phyloP scores from a whole-genome alignment of 2,113 vertebrate genomes.

The Esox niger region DNA sequence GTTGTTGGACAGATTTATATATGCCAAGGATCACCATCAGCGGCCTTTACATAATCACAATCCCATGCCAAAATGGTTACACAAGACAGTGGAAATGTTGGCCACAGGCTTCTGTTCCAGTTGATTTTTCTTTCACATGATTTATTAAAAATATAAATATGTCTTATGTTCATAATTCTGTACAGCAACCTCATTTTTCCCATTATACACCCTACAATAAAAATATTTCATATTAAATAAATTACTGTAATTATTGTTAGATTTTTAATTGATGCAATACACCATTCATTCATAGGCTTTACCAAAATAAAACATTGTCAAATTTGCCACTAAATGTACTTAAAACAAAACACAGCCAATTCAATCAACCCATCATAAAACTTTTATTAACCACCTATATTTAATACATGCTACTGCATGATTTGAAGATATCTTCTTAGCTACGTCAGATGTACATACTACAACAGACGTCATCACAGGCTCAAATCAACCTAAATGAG shows the following conservation, averaged over 20 bases:
- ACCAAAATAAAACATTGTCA: background rate
- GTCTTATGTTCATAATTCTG: no score
- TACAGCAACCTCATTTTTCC: no score
- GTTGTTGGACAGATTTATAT: slow-evolving; percentile 44
- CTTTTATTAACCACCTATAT: background rate
- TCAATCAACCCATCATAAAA: background rate
- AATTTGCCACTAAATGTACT: background rate
- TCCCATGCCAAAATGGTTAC: slow-evolving; percentile 26
- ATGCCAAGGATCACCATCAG: slow-evolving; percentile 22
- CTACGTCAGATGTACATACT: background rate
- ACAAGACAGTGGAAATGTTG: slow-evolving; percentile 2
- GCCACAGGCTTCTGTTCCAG: no score
- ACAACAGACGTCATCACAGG: background rate
- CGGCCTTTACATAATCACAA: slow-evolving; percentile 36
- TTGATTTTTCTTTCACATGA: no score
- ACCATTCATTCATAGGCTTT: background rate
- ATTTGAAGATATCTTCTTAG: no score
- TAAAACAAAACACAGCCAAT: no score
- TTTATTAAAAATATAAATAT: no score
- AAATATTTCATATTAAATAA: no score
- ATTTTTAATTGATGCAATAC: slow-evolving; percentile 50
- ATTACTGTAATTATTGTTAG: no score
- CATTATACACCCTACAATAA: no score
- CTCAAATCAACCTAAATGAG: background rate
- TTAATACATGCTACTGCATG: no score